phyloP scores from a whole-genome alignment of 2,797 vertebrate genomes.

The Notolepis coatsorum region DNA sequence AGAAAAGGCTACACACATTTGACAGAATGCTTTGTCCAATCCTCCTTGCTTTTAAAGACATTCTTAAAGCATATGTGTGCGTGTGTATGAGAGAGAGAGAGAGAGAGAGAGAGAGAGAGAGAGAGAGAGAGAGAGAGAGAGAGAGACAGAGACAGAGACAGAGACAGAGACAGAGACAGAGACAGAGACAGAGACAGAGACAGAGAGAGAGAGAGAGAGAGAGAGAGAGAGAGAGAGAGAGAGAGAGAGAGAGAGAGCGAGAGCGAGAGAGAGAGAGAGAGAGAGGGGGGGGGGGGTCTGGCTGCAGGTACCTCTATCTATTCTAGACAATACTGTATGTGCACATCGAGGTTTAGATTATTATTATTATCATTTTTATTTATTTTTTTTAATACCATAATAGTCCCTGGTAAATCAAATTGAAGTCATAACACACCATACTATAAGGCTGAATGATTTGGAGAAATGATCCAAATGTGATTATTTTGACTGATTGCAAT shows the following conservation, averaged over 20 bases:
- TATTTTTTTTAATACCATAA: no score
- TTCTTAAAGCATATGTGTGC: conserved; percentile 31
- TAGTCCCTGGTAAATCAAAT: no score
- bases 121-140: conserved; percentile 15
- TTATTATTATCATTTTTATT: no score
- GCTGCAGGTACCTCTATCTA: not conserved
- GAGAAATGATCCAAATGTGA: no score
- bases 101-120: not conserved
- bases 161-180: conserved; percentile 3
- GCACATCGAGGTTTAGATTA: no score
- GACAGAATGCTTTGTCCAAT: conserved; percentile 62
- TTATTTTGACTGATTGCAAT: no score
- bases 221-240: not conserved
- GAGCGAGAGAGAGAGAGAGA: no score
- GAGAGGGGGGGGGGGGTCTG: no score
- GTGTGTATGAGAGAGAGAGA: not conserved
- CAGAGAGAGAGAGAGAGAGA: not conserved
- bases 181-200: not conserved
- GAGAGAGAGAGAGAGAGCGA: no score
- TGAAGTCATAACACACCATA: no score
- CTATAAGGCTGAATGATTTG: no score
- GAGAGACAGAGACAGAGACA: conserved; percentile 4
- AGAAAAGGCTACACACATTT: conserved; percentile 48
- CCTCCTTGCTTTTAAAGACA: conserved; percentile 24
- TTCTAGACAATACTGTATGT: not conserved